These are phyloP conservation scores for Lordiphosa collinella DNA, from an alignment of 1,140 invertebrate genomes.

Conservation along the genomic window DNA sequence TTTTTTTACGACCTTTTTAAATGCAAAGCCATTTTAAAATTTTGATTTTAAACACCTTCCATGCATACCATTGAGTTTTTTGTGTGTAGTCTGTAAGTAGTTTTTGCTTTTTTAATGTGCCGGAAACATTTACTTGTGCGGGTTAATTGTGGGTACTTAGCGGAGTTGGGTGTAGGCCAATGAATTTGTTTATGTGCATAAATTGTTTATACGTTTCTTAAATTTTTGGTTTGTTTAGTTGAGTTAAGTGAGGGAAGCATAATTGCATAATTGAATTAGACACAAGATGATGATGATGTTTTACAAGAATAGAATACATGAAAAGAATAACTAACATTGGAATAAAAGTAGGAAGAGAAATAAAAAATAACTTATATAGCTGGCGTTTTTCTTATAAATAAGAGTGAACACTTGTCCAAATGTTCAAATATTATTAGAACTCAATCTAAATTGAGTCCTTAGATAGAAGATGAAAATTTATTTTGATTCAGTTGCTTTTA, in stretches of 20 bases:
- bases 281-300: neutral
- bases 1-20: constrained; percentile 25
- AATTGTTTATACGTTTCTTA: too few species aligned
- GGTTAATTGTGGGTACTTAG: constrained; percentile 39
- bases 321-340: too few species aligned
- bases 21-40: constrained; percentile 39
- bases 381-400: too few species aligned
- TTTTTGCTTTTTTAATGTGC: constrained; percentile 52
- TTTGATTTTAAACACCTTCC: constrained; percentile 32
- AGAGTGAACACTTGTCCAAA: too few species aligned
- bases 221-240: too few species aligned
- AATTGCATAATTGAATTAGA: neutral
- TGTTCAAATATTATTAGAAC: too few species aligned
- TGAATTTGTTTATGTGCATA: constrained; percentile 6
- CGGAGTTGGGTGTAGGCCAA: constrained; percentile 24
- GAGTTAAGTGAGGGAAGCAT: too few species aligned
- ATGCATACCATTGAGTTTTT: constrained; percentile 18
- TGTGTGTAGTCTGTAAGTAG: constrained; percentile 6
- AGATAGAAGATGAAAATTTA: too few species aligned
- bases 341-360: too few species aligned
- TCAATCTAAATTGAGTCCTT: too few species aligned
- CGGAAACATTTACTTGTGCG: constrained; percentile 50
- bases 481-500: too few species aligned
- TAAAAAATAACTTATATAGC: too few species aligned
- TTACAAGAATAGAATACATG: neutral